Conservation (phyloP, 2,888 invertebrate species). For the Andrena chrysosceles region DNA sequence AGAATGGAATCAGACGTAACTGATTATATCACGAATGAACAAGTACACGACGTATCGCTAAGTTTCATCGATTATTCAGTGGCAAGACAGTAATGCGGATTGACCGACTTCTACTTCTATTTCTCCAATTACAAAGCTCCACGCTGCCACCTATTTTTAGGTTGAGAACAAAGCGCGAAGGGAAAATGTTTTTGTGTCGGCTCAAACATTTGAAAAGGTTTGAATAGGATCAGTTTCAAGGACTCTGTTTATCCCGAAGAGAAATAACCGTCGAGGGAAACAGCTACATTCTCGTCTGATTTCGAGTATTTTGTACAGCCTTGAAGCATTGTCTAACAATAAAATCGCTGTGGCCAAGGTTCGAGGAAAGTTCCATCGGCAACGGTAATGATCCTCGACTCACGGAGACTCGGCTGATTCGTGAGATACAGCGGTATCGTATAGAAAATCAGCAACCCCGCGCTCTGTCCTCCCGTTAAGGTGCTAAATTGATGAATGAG, state of each 20-base stretch:
- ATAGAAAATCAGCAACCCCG: slow-evolving; percentile 60
- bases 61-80: slow-evolving; percentile 36
- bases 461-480: slow-evolving; percentile 68
- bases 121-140: slow-evolving; percentile 3
- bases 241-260: too few relatives aligned
- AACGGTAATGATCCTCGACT: slow-evolving; percentile 24
- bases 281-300: too few relatives aligned
- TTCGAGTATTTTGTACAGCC: too few relatives aligned
- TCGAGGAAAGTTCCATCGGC: neutral
- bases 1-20: slow-evolving; percentile 35
- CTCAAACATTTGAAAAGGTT: neutral
- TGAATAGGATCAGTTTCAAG: neutral
- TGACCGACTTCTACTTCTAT: slow-evolving; percentile 4
- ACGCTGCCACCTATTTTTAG: neutral
- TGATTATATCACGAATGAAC: slow-evolving; percentile 3
- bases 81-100: slow-evolving; percentile 24
- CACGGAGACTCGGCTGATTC: slow-evolving; percentile 5
- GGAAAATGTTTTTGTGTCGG: neutral
- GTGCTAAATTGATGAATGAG: slow-evolving; percentile 82
- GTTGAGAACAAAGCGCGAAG: neutral
- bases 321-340: neutral
- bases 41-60: neutral
- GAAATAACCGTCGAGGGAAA: too few relatives aligned
- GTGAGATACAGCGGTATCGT: slow-evolving; percentile 21
- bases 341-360: neutral